Conservation (phyloP, 1,140 invertebrate species). For the Euborellia annulipes region DNA sequence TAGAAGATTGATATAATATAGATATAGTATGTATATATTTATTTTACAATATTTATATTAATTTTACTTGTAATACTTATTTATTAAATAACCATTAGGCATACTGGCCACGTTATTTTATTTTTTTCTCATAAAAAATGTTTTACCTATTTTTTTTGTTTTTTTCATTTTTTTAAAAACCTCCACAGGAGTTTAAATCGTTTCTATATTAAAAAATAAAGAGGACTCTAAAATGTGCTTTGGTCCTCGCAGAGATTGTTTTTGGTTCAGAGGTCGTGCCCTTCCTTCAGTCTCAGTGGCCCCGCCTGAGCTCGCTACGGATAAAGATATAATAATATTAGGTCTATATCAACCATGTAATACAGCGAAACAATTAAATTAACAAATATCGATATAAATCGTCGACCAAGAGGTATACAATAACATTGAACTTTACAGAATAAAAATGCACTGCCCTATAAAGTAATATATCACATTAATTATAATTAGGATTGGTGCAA, state of each 20-base stretch:
- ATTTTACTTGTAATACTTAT: too few species aligned
- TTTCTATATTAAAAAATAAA: background rate
- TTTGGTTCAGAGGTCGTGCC: constrained; percentile 12
- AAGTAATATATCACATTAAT: constrained; percentile 19
- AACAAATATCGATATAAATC: too few species aligned
- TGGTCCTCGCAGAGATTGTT: constrained; percentile 1
- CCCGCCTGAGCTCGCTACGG: background rate
- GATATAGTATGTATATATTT: too few species aligned
- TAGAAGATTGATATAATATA: too few species aligned
- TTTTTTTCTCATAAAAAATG: too few species aligned
- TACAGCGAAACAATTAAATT: too few species aligned
- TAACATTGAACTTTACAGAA: constrained; percentile 12
- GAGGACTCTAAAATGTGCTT: background rate
- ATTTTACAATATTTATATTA: too few species aligned
- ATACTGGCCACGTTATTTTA: background rate
- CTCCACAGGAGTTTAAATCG: background rate
- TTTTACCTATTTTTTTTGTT: too few species aligned
- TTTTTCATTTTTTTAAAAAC: background rate
- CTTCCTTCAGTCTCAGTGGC: constrained; percentile 20
- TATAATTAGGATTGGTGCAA: constrained; percentile 15
- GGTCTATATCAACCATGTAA: too few species aligned
- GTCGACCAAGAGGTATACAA: constrained; percentile 6
- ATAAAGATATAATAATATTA: too few species aligned
- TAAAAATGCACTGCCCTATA: constrained; percentile 20
- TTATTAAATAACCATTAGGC: background rate